phyloP scores from a whole-genome alignment of 2,113 vertebrate genomes.

The Acrocephalus kingi region DNA sequence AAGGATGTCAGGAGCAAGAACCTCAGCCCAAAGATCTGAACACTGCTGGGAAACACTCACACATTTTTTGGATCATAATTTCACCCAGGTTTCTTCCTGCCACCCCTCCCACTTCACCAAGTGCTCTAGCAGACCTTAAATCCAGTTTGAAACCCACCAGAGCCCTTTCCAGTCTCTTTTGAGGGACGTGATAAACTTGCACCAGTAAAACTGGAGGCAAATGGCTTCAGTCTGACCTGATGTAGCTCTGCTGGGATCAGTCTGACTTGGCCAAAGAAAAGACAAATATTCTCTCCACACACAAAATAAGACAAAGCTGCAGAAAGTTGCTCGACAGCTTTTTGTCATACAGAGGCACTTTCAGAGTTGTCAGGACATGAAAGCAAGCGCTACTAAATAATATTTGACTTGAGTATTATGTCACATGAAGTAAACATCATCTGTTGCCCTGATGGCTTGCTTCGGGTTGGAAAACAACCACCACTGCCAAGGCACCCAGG shows the following conservation, averaged over 20 bases:
- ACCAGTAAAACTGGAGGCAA: not conserved
- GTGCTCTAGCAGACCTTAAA: not conserved
- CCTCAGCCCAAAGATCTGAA: not conserved
- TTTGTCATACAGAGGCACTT: slow-evolving; percentile 70
- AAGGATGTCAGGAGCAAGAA: not conserved
- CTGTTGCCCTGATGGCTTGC: slow-evolving; percentile 73
- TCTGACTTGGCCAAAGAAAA: slow-evolving; percentile 30
- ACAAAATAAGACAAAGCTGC: slow-evolving; percentile 62
- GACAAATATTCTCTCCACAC: not conserved
- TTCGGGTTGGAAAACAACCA: slow-evolving; percentile 36
- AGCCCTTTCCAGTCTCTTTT: not conserved
- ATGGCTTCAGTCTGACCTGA: slow-evolving; percentile 38
- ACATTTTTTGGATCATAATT: not conserved
- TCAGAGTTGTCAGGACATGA: slow-evolving; percentile 71
- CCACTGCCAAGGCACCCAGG: slow-evolving; percentile 55
- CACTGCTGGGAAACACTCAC: not conserved
- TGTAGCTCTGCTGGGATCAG: slow-evolving; percentile 30
- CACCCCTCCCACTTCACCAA: not conserved
- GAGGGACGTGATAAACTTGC: not conserved
- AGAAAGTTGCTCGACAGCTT: slow-evolving; percentile 56
- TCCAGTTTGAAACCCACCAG: not conserved
- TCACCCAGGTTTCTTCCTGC: not conserved
- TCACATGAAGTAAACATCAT: slow-evolving; percentile 78
- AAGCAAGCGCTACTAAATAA: slow-evolving; percentile 71
- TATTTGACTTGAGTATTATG: slow-evolving; percentile 71